phyloP scores from a whole-genome alignment of 2,113 vertebrate genomes.

The Catagonus wagneri region DNA sequence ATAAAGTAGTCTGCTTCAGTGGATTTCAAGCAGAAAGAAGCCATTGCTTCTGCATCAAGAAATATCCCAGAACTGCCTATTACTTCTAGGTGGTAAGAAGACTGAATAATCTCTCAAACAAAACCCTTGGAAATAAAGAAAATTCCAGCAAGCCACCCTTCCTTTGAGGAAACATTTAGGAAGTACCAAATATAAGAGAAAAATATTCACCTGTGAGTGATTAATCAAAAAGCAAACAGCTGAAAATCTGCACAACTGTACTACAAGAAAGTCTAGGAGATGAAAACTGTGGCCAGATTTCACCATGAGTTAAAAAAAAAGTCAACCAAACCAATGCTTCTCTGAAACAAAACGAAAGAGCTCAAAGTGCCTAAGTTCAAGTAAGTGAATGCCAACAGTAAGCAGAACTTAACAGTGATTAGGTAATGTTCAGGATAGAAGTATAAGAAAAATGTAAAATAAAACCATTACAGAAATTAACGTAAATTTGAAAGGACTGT shows the following conservation, averaged over 20 bases:
- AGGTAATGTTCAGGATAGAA: not conserved
- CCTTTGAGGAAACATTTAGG: not conserved
- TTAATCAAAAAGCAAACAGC: not conserved
- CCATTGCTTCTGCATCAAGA: not conserved
- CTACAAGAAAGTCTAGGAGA: not conserved
- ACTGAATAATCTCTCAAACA: not conserved
- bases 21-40: not conserved
- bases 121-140: not conserved
- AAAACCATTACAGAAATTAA: not conserved
- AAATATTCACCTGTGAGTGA: not conserved
- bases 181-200: not conserved
- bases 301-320: not conserved
- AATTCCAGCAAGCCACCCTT: not conserved
- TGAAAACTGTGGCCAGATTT: not conserved
- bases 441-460: not conserved
- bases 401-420: not conserved
- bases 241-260: not conserved
- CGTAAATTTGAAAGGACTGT: not conserved
- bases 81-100: not conserved
- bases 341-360: not conserved
- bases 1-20: not conserved
- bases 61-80: not conserved
- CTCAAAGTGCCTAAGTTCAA: not conserved
- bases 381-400: not conserved
- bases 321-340: not conserved